These are phyloP conservation scores for Rhynchotus rufescens DNA, from an alignment of 2,797 vertebrate species.

Conservation along the genomic window DNA sequence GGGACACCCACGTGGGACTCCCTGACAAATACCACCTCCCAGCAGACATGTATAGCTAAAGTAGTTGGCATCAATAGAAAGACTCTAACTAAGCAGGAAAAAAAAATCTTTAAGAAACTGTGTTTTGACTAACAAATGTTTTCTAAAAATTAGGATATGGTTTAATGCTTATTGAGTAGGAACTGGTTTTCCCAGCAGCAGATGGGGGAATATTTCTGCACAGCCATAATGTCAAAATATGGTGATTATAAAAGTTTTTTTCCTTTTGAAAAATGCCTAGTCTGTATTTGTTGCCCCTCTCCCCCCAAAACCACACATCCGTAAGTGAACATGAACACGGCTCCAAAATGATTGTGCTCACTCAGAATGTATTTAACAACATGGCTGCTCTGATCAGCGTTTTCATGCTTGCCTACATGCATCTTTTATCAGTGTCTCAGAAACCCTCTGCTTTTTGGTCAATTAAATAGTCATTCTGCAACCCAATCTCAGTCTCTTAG, in stretches of 20 bases:
- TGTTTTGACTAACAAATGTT: constrained; percentile 68
- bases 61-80: constrained; percentile 48
- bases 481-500: not conserved
- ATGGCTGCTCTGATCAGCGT: not conserved
- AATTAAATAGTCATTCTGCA: not conserved
- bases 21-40: constrained; percentile 38
- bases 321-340: not conserved
- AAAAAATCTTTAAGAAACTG: not conserved
- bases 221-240: not conserved
- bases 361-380: not conserved
- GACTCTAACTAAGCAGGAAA: constrained; percentile 4
- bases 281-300: not conserved
- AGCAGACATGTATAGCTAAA: constrained; percentile 22
- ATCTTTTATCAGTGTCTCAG: constrained; percentile 29
- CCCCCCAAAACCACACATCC: not conserved
- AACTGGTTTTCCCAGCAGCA: constrained; percentile 30
- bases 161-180: constrained; percentile 14
- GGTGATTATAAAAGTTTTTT: not conserved
- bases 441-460: constrained; percentile 39
- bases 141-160: constrained; percentile 40
- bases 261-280: not conserved
- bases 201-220: not conserved
- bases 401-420: not conserved
- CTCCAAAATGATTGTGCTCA: not conserved
- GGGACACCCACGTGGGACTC: constrained; percentile 54